These are phyloP conservation scores for Crossaster papposus DNA, from an alignment of 53 echinoderm and acorn worm genomes.

Conservation along the genomic window DNA sequence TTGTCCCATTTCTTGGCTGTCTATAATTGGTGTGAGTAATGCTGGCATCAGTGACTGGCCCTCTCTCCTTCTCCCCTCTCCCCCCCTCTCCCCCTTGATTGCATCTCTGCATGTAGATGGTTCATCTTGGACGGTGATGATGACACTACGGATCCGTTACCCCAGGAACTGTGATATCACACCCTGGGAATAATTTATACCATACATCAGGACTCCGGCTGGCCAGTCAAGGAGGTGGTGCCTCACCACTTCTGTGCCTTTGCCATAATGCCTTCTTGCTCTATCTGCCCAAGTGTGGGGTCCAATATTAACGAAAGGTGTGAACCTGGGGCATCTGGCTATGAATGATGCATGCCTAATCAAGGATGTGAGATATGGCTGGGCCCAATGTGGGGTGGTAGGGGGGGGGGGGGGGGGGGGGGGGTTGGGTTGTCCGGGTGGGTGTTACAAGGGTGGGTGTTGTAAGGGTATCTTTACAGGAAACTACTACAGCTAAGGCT, in stretches of 20 bases:
- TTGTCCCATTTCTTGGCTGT: not conserved
- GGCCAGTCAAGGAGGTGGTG: constrained; percentile 25
- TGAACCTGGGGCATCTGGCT: constrained; percentile 25
- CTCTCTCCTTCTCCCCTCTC: no score
- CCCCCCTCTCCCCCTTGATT: not conserved
- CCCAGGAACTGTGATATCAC: constrained; percentile 24
- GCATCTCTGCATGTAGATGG: not conserved
- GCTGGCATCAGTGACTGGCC: not conserved
- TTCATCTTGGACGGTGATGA: not conserved
- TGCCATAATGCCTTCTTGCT: not conserved
- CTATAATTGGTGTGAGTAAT: not conserved
- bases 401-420: not conserved
- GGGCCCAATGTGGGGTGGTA: not conserved
- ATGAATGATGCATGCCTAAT: constrained; percentile 54
- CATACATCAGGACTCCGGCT: constrained; percentile 25
- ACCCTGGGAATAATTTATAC: constrained; percentile 51
- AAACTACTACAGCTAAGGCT: not conserved
- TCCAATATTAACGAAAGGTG: constrained; percentile 19
- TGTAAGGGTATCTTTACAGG: not conserved
- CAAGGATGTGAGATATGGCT: not conserved
- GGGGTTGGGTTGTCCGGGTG: not conserved
- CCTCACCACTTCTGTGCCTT: not conserved
- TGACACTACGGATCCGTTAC: constrained; percentile 8
- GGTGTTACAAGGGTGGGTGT: not conserved
- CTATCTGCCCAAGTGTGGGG: not conserved